Base-by-base conservation (phyloP, 2,888 invertebrate genomes). In the Dryocosmus kuriphilus region DNA sequence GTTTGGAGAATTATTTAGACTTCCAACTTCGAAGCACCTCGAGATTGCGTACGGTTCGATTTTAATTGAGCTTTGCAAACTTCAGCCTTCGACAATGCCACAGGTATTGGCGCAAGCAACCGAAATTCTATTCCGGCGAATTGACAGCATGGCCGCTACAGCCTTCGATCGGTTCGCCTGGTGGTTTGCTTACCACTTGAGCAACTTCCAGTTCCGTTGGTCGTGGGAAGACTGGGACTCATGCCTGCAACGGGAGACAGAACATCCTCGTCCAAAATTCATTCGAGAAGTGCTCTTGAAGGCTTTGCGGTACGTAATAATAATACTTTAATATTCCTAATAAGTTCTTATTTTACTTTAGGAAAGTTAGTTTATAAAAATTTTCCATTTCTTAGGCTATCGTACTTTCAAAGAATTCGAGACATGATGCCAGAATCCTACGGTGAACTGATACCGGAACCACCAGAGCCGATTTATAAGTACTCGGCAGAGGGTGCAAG, bases 181-280 rank as follows among this genome's bases (percentile, higher is more conserved):
- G 91, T 99, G 99, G 99, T 99, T 99, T 92, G 95, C 97, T 0
- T 99, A 99, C 91, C 99, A 99, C 92, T 93, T 99, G 92, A 99
- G 99, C 91, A 99, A 99, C 93, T 99, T 99, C 92, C 99, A 99
- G 92, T 99, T 98, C 91, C 95, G 98, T 76, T 99, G 99, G 99
- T 98, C 98, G 2, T 99, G 99, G 99, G 97, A 98, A 84, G 98
- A 98, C 89, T 98, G 98, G 98, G 96, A 96, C 88, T 95, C 95
- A 19, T 97, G 97, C 87, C 93, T 97, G n/a, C 94, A 95, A 82
- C 92, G 97, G 32, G 97, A 98, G 89, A 91, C 94, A 1, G 97
- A 98, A 88, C 97, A 98, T 92, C 99, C 99, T 0, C 96, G 98
- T 86, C 97, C 98, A 1, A 96, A 98, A 89, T 99, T 99, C 91